A percentile compares a stretch with the other conserved stretches of the same genome.
phyloP scores from a whole-genome alignment of 2,888 invertebrate species.

The Slavum lentiscoides region DNA sequence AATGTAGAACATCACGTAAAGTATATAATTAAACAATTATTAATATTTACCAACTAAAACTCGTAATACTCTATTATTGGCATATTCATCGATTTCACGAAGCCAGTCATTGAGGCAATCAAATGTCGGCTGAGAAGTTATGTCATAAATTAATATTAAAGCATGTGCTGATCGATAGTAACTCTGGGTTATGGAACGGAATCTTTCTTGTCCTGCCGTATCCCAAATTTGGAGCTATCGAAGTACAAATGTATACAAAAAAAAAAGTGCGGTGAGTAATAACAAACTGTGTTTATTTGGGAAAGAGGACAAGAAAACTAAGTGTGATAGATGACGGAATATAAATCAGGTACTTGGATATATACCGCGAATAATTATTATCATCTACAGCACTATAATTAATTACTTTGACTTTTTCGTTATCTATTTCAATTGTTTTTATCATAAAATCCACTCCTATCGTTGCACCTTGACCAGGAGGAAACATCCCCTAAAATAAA shows the following conservation, averaged over 20 bases:
- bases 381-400: neutral
- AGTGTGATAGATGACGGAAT: neutral
- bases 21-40: neutral
- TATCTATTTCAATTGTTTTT: conserved; percentile 95
- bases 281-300: neutral
- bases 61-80: conserved; percentile 89
- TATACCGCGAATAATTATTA: neutral
- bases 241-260: conserved; percentile 37
- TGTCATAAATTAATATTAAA: conserved; percentile 94
- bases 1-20: neutral
- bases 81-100: conserved; percentile 95
- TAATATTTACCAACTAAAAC: conserved; percentile 80
- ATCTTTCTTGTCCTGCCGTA: conserved; percentile 95
- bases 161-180: conserved; percentile 97
- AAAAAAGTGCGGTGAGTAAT: neutral
- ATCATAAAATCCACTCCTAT: conserved; percentile 99
- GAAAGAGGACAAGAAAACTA: neutral
- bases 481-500: conserved; percentile 79
- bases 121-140: conserved; percentile 96
- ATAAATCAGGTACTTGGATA: neutral
- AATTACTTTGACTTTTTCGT: conserved; percentile 87
- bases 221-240: conserved; percentile 97
- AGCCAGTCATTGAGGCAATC: conserved; percentile 97
- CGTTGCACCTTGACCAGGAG: conserved; percentile 97
- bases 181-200: conserved; percentile 96